Evolutionary conservation across 37 sponge, comb jelly and placozoan genomes (phyloP).

Genomic region (Theonella swinhoei): DNA sequence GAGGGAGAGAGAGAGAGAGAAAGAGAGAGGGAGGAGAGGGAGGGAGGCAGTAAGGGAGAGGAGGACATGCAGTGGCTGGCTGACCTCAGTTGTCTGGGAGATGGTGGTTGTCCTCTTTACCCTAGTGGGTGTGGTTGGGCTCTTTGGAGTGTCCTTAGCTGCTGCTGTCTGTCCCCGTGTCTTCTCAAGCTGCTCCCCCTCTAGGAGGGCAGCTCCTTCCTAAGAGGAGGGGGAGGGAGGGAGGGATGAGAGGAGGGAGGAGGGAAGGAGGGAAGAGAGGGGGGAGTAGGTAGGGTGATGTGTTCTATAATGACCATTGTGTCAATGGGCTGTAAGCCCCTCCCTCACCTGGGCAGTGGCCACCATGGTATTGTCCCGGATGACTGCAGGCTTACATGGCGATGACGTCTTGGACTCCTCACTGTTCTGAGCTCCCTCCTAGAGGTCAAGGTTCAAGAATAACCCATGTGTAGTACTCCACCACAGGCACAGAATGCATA

Average conservation of each 20-base stretch:
- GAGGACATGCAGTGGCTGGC: neutral
- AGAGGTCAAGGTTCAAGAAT: no score
- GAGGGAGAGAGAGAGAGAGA: neutral
- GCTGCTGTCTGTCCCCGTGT: conserved; percentile 53
- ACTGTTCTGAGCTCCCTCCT: neutral
- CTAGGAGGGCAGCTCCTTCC: conserved; percentile 35
- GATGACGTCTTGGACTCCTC: conserved; percentile 36
- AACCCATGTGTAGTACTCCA: no score
- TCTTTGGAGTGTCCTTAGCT: neutral
- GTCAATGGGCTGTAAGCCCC: neutral
- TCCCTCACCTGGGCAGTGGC: conserved; percentile 69
- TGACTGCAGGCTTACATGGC: conserved; percentile 30
- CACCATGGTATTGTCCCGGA: conserved; percentile 64
- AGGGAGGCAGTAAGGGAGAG: neutral
- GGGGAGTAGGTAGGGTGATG: neutral
- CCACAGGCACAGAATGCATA: no score
- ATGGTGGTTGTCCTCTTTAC: conserved; percentile 64
- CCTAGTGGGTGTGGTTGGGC: conserved; percentile 16
- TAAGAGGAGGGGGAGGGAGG: neutral
- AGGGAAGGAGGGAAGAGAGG: neutral
- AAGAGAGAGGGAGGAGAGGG: neutral
- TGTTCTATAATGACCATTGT: neutral
- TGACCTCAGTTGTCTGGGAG: conserved; percentile 56
- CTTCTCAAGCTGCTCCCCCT: conserved; percentile 68
- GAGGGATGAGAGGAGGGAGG: no score